A percentile compares a stretch with the other conserved stretches of the same genome.
These are phyloP conservation scores for Otus scops DNA, from an alignment of 2,797 vertebrate species.

Conservation along the genomic window DNA sequence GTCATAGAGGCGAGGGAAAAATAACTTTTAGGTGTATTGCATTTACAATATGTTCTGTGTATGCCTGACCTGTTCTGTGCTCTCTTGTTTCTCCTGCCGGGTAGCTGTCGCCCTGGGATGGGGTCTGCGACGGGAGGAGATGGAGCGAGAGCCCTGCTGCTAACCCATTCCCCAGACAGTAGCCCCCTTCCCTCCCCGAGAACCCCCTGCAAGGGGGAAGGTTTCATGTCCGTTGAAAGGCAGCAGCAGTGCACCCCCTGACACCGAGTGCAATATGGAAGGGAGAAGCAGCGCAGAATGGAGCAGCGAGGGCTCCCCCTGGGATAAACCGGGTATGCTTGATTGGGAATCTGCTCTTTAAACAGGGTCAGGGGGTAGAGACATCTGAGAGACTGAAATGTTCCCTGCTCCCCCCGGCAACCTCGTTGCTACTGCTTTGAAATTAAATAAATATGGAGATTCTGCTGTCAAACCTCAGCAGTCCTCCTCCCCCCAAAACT, in stretches of 20 bases:
- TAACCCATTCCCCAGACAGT: not conserved
- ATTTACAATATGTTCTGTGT: not conserved
- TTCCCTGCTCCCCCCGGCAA: slow-evolving; percentile 10
- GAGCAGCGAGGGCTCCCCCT: slow-evolving; percentile 26
- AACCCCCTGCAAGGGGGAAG: not conserved
- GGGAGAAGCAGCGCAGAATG: not conserved
- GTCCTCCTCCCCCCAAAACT: slow-evolving; percentile 5
- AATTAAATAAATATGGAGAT: slow-evolving; percentile 53
- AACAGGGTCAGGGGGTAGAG: slow-evolving; percentile 39
- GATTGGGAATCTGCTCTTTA: slow-evolving; percentile 44
- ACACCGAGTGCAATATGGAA: not conserved
- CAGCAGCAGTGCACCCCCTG: not conserved
- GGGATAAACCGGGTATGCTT: slow-evolving; percentile 45
- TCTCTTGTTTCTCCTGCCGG: not conserved
- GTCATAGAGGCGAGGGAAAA: not conserved
- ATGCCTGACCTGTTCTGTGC: not conserved
- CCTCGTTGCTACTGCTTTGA: not conserved
- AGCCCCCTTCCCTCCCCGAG: not conserved
- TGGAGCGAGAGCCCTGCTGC: accelerated
- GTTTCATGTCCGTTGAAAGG: not conserved
- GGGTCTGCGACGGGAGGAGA: not conserved
- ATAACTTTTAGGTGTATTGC: slow-evolving; percentile 9
- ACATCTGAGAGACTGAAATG: slow-evolving; percentile 26
- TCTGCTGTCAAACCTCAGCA: not conserved
- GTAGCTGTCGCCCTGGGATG: not conserved